Conservation (phyloP, 2,113 vertebrate genomes). For the Hippotragus niger region DNA sequence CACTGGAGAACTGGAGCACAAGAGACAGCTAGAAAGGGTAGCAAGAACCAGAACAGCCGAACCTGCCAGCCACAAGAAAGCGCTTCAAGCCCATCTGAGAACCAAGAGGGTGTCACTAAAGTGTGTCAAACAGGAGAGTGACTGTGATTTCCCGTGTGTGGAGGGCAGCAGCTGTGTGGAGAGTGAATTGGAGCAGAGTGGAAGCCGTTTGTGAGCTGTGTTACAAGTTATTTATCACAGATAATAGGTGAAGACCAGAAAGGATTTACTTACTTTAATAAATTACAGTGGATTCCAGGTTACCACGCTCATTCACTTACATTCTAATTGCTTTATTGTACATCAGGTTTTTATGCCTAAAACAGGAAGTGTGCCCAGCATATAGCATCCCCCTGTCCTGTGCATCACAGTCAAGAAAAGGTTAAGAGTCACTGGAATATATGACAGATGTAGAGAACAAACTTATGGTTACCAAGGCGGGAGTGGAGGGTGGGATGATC, state of each 20-base stretch:
- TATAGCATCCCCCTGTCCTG: background rate
- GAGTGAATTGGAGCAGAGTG: background rate
- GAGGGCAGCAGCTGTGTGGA: background rate
- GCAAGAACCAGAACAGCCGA: background rate
- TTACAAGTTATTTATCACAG: background rate
- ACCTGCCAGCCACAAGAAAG: background rate
- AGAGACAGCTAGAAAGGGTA: background rate
- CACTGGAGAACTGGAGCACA: background rate
- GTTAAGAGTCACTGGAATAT: background rate
- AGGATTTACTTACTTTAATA: background rate
- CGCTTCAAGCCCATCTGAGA: background rate
- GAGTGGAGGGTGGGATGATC: background rate
- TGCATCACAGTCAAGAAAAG: background rate
- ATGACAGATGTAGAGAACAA: background rate
- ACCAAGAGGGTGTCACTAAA: background rate
- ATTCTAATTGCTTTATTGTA: background rate
- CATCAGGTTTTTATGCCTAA: background rate
- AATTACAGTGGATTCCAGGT: background rate
- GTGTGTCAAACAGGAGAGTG: background rate
- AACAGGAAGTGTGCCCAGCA: background rate
- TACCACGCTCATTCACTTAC: background rate
- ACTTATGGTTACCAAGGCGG: background rate
- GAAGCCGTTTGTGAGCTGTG: background rate
- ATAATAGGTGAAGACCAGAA: background rate
- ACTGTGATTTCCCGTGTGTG: accelerated